Conservation (phyloP, 2,888 invertebrate genomes). For the Quadroppia sp. region DNA sequence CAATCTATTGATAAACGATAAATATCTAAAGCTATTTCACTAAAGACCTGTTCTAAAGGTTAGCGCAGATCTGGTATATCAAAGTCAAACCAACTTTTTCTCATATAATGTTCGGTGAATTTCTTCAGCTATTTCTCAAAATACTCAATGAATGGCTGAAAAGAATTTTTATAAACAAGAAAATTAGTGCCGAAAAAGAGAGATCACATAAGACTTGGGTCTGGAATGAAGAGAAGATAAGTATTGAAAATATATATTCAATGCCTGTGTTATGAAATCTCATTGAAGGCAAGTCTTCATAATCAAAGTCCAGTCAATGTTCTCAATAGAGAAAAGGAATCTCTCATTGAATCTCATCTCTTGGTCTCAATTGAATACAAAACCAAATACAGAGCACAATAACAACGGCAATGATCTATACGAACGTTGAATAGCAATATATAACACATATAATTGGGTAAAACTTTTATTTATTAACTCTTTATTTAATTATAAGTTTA, state of each 20-base stretch:
- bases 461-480: background rate
- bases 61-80: background rate
- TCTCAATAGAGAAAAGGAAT: background rate
- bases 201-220: background rate
- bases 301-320: slow-evolving; percentile 1
- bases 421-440: background rate
- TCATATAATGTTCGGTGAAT: background rate
- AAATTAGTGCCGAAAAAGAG: background rate
- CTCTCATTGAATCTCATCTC: background rate
- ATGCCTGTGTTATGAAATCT: background rate
- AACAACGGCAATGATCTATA: background rate
- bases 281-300: background rate
- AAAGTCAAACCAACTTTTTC: background rate
- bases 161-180: background rate
- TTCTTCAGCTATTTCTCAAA: background rate
- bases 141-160: background rate
- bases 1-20: too few species aligned
- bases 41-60: too few species aligned
- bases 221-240: background rate
- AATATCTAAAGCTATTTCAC: too few species aligned
- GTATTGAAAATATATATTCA: background rate
- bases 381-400: slow-evolving; percentile 17
- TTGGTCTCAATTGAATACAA: slow-evolving; percentile 18
- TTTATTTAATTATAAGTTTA: slow-evolving; percentile 7
- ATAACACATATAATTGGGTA: background rate